These are phyloP conservation scores for Thymallus thymallus DNA, from an alignment of 2,113 vertebrate species.

Conservation along the genomic window DNA sequence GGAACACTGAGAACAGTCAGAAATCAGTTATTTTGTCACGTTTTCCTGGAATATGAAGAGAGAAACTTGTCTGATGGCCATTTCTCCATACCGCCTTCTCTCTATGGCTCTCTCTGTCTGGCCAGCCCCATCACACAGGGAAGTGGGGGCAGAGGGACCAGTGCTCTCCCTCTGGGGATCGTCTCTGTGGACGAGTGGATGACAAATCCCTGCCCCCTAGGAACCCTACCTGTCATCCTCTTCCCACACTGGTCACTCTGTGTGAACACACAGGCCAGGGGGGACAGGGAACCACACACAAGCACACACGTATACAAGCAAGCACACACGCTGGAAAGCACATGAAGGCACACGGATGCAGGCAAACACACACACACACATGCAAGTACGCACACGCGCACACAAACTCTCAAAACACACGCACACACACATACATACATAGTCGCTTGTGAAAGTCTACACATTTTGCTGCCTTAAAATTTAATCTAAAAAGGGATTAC, in stretches of 20 bases:
- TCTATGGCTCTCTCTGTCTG: too few species aligned
- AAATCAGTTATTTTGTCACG: too few species aligned
- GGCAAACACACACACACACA: neutral
- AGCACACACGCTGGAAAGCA: constrained; percentile 6
- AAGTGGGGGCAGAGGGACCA: neutral
- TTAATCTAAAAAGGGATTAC: too few species aligned
- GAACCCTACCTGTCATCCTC: constrained; percentile 9
- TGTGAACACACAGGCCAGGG: neutral
- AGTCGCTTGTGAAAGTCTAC: too few species aligned
- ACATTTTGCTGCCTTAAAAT: too few species aligned
- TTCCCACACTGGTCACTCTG: neutral
- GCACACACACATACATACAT: too few species aligned
- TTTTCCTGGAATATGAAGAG: too few species aligned
- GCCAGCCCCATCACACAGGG: neutral
- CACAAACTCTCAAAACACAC: neutral
- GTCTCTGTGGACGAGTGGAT: neutral
- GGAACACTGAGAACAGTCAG: too few species aligned
- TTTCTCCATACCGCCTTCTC: too few species aligned
- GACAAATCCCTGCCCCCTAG: neutral
- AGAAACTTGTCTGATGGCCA: too few species aligned
- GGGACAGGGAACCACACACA: neutral
- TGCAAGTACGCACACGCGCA: constrained; percentile 13
- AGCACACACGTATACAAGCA: neutral
- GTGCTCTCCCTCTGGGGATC: neutral
- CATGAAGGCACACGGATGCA: neutral